These are phyloP conservation scores for Steinernema carpocapsae DNA, from an alignment of 2,888 invertebrate genomes.

Conservation along the genomic window DNA sequence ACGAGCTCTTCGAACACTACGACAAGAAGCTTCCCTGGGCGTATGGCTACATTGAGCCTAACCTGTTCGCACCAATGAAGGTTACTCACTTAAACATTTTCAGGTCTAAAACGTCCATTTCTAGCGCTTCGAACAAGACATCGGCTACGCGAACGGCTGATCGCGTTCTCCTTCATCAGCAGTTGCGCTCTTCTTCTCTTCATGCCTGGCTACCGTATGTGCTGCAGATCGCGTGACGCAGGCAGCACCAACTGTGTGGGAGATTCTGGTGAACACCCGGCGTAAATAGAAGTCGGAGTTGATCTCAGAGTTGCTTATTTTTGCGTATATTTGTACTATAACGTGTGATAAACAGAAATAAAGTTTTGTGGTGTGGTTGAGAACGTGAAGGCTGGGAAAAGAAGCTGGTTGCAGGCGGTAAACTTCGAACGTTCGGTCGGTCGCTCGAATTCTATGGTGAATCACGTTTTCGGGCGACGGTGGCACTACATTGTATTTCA, in stretches of 20 bases:
- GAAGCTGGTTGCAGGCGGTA: no score
- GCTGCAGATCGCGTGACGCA: neutral
- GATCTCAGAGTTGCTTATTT: no score
- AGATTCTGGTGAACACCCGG: constrained; percentile 14
- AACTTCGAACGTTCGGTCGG: no score
- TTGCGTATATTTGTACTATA: neutral
- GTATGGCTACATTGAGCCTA: neutral
- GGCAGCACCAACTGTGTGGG: constrained; percentile 5
- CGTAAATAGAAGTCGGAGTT: neutral
- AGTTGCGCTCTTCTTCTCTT: neutral
- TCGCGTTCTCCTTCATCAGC: neutral
- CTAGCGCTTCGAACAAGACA: neutral
- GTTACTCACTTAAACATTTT: neutral
- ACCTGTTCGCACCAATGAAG: neutral
- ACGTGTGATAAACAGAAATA: no score
- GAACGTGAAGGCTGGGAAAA: no score
- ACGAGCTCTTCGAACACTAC: neutral
- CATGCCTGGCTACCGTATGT: constrained; percentile 9
- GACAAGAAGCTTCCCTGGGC: neutral
- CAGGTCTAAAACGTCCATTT: neutral
- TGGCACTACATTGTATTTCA: no score
- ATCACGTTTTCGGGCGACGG: no score
- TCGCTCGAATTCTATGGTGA: no score
- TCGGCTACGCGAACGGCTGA: constrained; percentile 26
- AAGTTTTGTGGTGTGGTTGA: no score